Evolutionary conservation across 2,797 vertebrate genomes (phyloP).

Genomic region (Pyrocephalus nanus): DNA sequence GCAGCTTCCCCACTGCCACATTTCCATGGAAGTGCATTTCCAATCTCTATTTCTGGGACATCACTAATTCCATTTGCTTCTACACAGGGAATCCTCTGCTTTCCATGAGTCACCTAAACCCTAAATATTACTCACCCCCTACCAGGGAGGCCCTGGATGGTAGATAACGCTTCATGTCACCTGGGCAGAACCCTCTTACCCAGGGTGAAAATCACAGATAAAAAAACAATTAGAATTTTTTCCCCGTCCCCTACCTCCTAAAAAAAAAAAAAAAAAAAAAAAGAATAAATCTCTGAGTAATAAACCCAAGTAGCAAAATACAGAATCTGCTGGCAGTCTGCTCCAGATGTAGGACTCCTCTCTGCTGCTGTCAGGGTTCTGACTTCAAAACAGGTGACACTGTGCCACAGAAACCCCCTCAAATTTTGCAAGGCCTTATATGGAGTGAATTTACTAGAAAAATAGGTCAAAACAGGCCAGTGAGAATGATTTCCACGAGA

Average conservation of each 20-base stretch:
- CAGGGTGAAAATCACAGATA: background rate
- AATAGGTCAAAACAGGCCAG: slow-evolving; percentile 32
- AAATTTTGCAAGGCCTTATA: background rate
- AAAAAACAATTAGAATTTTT: background rate
- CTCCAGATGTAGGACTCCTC: background rate
- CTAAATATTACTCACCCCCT: background rate
- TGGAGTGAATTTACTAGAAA: slow-evolving; percentile 22
- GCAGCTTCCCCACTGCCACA: background rate
- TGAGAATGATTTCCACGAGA: slow-evolving; percentile 53
- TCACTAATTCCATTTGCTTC: background rate
- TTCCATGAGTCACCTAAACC: background rate
- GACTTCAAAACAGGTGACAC: background rate
- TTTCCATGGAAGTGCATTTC: background rate
- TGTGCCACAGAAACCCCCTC: background rate
- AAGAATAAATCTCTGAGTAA: background rate
- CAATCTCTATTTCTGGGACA: background rate
- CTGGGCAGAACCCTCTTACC: background rate
- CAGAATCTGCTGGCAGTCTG: background rate
- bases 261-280: background rate
- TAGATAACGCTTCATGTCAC: background rate
- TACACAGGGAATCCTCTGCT: background rate
- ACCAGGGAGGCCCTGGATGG: background rate
- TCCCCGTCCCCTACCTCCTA: background rate
- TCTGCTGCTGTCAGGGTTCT: background rate
- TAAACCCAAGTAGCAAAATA: background rate